phyloP scores from a whole-genome alignment of 2,113 vertebrate genomes.

The Dicaeum eximium region DNA sequence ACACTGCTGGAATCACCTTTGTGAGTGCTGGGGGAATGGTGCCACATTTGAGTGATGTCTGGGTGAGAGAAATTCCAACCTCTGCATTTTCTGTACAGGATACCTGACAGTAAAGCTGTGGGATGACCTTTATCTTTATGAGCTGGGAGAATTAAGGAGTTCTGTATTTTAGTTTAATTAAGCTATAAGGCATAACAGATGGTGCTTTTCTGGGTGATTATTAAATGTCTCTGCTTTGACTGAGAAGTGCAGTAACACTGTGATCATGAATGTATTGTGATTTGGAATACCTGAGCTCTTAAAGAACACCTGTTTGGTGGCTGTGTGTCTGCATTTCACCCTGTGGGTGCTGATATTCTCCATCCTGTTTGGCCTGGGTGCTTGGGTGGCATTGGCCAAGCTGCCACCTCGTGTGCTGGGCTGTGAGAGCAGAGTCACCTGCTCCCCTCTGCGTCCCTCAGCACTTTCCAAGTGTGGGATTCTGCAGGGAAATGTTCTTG shows the following conservation, averaged over 20 bases:
- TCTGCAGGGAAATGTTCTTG: neutral
- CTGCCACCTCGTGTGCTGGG: rapidly evolving
- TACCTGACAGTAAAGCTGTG: slow-evolving; percentile 36
- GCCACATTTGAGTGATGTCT: neutral
- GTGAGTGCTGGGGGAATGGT: neutral
- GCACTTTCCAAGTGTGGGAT: rapidly evolving
- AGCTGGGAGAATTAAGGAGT: slow-evolving; percentile 73
- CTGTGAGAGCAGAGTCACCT: rapidly evolving
- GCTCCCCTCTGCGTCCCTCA: neutral
- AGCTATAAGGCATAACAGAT: slow-evolving; percentile 74
- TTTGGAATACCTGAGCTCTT: neutral
- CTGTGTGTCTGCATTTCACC: rapidly evolving
- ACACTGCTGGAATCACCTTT: neutral
- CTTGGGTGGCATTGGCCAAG: neutral
- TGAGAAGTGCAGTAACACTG: slow-evolving; percentile 10
- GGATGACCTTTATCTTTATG: slow-evolving; percentile 78
- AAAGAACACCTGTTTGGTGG: neutral
- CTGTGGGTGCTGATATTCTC: rapidly evolving
- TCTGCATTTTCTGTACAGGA: neutral
- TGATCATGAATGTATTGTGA: neutral
- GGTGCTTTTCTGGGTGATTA: slow-evolving; percentile 72
- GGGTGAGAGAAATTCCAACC: slow-evolving; percentile 1
- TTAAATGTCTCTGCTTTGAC: slow-evolving; percentile 60
- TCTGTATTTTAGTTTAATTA: slow-evolving; percentile 77
- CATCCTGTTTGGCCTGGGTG: neutral